Conservation (phyloP, 2,888 invertebrate species). For the Vandiemenella viatica region DNA sequence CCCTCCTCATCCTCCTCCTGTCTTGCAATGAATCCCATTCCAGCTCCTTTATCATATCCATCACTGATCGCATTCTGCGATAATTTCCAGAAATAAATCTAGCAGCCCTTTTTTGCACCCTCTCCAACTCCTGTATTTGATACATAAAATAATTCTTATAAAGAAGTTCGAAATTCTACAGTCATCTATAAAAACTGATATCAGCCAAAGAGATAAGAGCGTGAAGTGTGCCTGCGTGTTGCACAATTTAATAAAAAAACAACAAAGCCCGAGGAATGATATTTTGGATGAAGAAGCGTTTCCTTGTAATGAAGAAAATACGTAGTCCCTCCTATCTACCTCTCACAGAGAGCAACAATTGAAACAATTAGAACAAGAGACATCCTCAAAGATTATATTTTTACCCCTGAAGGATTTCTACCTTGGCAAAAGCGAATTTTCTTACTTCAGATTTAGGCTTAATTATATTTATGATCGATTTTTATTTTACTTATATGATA, state of each 20-base stretch:
- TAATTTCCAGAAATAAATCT: no score
- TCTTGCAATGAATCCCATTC: no score
- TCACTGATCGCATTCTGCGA: no score
- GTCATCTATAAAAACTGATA: not conserved
- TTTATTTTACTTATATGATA: not conserved
- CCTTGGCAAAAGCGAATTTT: not conserved
- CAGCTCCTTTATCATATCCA: no score
- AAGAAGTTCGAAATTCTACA: not conserved
- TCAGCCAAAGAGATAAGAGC: not conserved
- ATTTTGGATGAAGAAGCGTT: not conserved
- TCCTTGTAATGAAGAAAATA: not conserved
- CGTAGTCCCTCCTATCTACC: not conserved
- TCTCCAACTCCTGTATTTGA: no score
- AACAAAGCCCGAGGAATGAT: not conserved
- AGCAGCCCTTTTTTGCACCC: no score
- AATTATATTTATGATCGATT: not conserved
- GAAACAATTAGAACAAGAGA: no score
- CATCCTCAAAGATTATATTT: not conserved
- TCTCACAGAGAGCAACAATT: not conserved
- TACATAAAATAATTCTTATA: not conserved
- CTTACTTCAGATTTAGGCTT: not conserved
- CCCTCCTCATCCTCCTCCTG: no score
- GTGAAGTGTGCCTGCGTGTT: not conserved
- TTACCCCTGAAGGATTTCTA: not conserved
- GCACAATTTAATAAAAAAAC: not conserved